Base-by-base conservation (phyloP, 2,888 invertebrate genomes). In the Chloromyia formosa region DNA sequence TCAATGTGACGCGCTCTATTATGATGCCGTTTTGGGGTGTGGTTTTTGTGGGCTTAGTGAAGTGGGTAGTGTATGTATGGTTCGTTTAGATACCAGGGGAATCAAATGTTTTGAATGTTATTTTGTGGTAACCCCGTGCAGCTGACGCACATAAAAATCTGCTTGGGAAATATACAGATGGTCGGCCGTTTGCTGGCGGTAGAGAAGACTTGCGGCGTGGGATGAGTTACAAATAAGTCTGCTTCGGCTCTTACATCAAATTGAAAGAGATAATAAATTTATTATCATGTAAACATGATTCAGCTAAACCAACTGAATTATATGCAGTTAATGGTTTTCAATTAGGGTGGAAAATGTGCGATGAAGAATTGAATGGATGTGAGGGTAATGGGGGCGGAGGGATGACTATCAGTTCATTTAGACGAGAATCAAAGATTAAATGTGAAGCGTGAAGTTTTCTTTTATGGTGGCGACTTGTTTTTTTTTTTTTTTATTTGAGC, bases 261-360 rank as follows among this genome's bases (percentile, higher is more conserved):
- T 22, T 61, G 16, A 42, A 45, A 20, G 60, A 69, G 77, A 77
- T 77, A 77, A 77, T 77, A 77, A 76, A 77, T 77, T 77, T 77
- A 77, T 77, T 77, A 77, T 77, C 76, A 60, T 77, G 77, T 77
- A 77, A 77, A 77, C 76, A 76, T 77, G 76, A 77, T 77, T 77
- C 75, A 75, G 76, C 76, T 77, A 76, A 77, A 76, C 76, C 75
- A 77, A 77, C 77, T 76, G 75, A 76, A 77, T 77, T 76, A 77
- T 76, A 77, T 60, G 62, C 77, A 77, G 74, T 77, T 77, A 77
- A 77, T 77, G 75, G 75, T 73, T 76, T 77, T 77, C 77, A 73
- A 75, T 77, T 77, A 77, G 73, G 35, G 14, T 71, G 20, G 23
- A 35, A 18, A 23, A 62, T n/a, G 62, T 40, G 22, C n/a, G 18